phyloP scores from a whole-genome alignment of 1,140 invertebrate genomes.

The Radopholus similis region DNA sequence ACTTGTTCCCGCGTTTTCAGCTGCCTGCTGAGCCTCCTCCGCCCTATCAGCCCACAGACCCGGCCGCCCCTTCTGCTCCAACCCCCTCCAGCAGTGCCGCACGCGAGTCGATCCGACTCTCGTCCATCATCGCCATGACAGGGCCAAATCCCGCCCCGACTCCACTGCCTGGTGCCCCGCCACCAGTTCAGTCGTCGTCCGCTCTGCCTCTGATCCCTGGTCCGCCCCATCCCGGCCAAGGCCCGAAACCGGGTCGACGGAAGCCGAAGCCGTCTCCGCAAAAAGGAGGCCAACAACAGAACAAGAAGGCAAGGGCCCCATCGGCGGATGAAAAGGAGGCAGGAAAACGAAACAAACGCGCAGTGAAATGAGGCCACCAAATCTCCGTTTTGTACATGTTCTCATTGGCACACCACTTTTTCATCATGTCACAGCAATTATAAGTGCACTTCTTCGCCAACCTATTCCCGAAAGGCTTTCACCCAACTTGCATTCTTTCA shows the following conservation, averaged over 20 bases:
- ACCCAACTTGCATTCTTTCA: no score
- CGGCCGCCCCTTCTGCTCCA: background rate
- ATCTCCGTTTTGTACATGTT: no score
- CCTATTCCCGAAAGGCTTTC: no score
- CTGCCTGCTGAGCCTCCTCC: constrained; percentile 39
- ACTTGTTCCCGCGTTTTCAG: background rate
- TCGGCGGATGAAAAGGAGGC: constrained; percentile 1
- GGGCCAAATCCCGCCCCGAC: constrained; percentile 10
- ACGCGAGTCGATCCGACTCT: background rate
- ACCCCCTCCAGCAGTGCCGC: constrained; percentile 5
- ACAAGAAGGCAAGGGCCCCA: background rate
- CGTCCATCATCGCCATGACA: background rate
- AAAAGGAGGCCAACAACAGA: constrained; percentile 11
- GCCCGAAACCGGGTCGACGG: constrained; percentile 25
- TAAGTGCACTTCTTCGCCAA: no score
- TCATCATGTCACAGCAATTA: no score
- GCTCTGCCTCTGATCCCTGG: constrained; percentile 35
- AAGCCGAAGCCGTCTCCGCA: constrained; percentile 15
- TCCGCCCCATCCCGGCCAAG: constrained; percentile 29
- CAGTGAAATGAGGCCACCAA: background rate
- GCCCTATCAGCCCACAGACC: constrained; percentile 46
- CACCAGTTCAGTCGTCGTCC: constrained; percentile 18
- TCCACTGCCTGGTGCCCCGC: constrained; percentile 28
- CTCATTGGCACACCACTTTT: no score
- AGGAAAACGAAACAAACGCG: constrained; percentile 11